Evolutionary conservation across 2,888 invertebrate genomes (phyloP), one percentile per base, ranked within the genome.

Genomic region (Athrips mouffetella): DNA sequence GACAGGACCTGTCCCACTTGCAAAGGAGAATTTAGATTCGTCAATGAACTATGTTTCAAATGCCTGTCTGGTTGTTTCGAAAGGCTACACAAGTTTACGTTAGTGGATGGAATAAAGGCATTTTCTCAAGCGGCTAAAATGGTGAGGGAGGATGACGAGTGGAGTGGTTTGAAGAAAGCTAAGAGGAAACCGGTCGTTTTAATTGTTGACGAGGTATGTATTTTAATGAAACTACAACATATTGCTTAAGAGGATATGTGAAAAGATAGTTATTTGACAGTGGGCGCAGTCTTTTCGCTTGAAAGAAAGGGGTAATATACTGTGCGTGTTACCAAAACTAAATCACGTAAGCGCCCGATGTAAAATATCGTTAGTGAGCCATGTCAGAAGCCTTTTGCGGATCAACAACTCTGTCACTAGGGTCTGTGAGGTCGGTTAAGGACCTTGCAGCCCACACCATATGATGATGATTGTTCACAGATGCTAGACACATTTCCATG

Each of bases 401-500:
- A n/a, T n/a, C n/a, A n/a, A n/a, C n/a, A n/a, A n/a, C n/a, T n/a
- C n/a, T n/a, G n/a, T n/a, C n/a, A n/a, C n/a, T n/a, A n/a, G n/a
- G n/a, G n/a, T n/a, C n/a, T n/a, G n/a, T n/a, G n/a, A n/a, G n/a
- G n/a, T n/a, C n/a, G n/a, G n/a, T n/a, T n/a, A n/a, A n/a, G n/a
- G n/a, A n/a, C n/a, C n/a, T n/a, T n/a, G n/a, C n/a, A n/a, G n/a
- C n/a, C n/a, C n/a, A n/a, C n/a, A n/a, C n/a, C n/a, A n/a, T n/a
- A n/a, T n/a, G n/a, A n/a, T n/a, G n/a, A n/a, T n/a, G n/a, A n/a
- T n/a, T n/a, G n/a, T 18, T 35, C 80, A 30, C 67, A 94, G 94
- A 84, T 89, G 60, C 73, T 96, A 10, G 95, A 96, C 78, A 89
- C 90, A 47, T 89, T 96, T 50, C 95, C 96, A 0, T 96, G 95